Base-by-base conservation (phyloP, 2,113 vertebrate genomes). In the Oxygymnocypris stewartii region DNA sequence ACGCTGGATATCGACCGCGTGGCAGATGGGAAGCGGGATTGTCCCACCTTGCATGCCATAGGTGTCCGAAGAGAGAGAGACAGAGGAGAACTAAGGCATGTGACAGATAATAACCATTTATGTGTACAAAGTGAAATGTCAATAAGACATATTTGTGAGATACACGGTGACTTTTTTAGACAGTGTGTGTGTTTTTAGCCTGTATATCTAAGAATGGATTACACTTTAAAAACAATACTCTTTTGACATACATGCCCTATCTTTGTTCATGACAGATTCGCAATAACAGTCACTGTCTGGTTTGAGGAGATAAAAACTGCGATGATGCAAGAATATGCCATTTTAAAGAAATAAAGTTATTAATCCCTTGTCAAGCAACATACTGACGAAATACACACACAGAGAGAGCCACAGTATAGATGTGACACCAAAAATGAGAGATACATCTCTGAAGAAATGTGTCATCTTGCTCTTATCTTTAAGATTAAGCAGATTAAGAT, bases 1-100 rank as follows among this genome's bases (percentile, higher is more conserved):
- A 92, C 90, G 90, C 89, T 89, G 80, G 82, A 87, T 89, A 92
- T 94, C 88, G 84, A 94, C 94, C 77, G 73, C 25, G 83, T 89
- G 87, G 84, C 88, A 90, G 91, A 85, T 88, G 87, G 83, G 84
- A 86, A 40, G 84, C 78, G 86, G 85, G 80, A 35, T 85, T 87
- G 85, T 85, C 71, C 71, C 84, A 61, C 54, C n/a, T 84, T 47
- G 31, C 65, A 57, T 79, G 63, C 82, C 25, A 47, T 37, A 79
- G 47, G 37, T 59, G 82, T 79, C n/a, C 54, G 10, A 14, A 75
- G 16, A 35, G 37, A 73, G 63, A 86, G 10, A 63, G n/a, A n/a
- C 2, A 81, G 71, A 47, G 59, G 18, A 77, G 31, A 40, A 67
- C n/a, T 12, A 49, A 67, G 40, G 16, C 18, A 67, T 49, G 40